A percentile compares a stretch with the other conserved stretches of the same genome.
Conservation (phyloP, 2,888 invertebrate genomes). For the Osmoderma eremita region DNA sequence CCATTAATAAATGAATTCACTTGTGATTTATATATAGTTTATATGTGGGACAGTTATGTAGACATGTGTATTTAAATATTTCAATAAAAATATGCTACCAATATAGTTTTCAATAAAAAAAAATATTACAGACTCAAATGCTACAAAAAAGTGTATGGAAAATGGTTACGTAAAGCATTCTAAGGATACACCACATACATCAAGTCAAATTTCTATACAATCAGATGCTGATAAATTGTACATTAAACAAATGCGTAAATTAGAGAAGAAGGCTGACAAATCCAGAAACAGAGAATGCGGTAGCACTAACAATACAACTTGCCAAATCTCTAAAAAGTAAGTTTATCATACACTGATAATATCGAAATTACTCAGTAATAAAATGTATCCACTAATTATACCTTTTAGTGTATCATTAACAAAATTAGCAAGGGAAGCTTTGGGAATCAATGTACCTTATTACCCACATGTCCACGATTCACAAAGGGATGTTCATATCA, state of each 20-base stretch:
- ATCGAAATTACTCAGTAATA: constrained; percentile 8
- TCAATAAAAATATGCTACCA: not conserved
- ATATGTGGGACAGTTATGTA: not conserved
- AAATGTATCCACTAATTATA: not conserved
- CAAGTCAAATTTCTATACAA: constrained; percentile 84
- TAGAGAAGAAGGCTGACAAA: constrained; percentile 80
- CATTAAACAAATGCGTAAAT: constrained; percentile 80
- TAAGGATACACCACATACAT: constrained; percentile 69
- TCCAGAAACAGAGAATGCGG: constrained; percentile 31
- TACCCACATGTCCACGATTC: constrained; percentile 49
- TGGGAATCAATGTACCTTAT: constrained; percentile 40
- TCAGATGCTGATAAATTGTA: constrained; percentile 84
- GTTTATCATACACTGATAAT: not conserved
- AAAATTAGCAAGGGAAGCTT: constrained; percentile 42
- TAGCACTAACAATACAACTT: constrained; percentile 10
- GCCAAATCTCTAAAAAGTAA: constrained; percentile 25
- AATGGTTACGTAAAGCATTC: constrained; percentile 30
- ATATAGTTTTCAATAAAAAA: not conserved
- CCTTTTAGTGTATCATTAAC: constrained; percentile 34
- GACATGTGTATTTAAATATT: constrained; percentile 5
- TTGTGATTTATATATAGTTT: not conserved
- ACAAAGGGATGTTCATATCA: constrained; percentile 55
- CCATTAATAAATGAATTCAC: not conserved
- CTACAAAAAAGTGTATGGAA: constrained; percentile 27
- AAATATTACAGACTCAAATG: constrained; percentile 17